Base-by-base conservation (phyloP, 2,797 vertebrate species). In the Catostomus latipinnis region DNA sequence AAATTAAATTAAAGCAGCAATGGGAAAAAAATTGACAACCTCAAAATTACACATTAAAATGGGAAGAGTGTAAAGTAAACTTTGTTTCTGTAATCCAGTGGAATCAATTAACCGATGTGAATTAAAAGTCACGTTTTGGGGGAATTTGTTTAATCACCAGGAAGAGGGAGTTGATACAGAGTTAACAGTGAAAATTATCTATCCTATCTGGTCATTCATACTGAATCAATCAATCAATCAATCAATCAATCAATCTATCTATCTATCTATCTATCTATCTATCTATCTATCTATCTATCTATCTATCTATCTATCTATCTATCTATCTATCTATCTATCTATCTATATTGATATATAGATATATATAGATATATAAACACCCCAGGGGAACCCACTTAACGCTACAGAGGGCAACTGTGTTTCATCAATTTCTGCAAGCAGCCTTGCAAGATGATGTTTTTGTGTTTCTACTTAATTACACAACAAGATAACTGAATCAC, bases 131-230 rank as follows among this genome's bases (percentile, higher is more conserved):
- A 34, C 34, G 3, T 34, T 34, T 34, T 34, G 34, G 34, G 34
- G 34, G 34, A 82, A 48, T 76, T 80, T 80, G 80, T 34, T 90
- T 87, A 89, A 84, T 90, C 87, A 89, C 71, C 79, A 63, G 78
- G 34, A 34, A 34, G 34, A 34, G 34, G 2, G 63, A 49, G 60
- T 8, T 74, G 10, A 10, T 46, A 54, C 45, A 9, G 48, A 34
- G 13, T 22, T 34, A 57, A 65, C 70, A 76, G 54, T 46, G 74
- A 34, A 6, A 60, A 74, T 11, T 46, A 52, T 78, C 66, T 57
- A 50, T 11, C 9, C 48, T 53, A 68, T 80, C 54, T 83, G 74
- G 62, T 74, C 57, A 76, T 74, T 71, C 50, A 62, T 77, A 65
- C 71, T 80, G 66, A 63, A 79, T 22, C 16, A 18, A 1, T 18